A percentile compares a stretch with the other conserved stretches of the same genome.
phyloP scores from a whole-genome alignment of 2,113 vertebrate genomes.

The Fulica atra region DNA sequence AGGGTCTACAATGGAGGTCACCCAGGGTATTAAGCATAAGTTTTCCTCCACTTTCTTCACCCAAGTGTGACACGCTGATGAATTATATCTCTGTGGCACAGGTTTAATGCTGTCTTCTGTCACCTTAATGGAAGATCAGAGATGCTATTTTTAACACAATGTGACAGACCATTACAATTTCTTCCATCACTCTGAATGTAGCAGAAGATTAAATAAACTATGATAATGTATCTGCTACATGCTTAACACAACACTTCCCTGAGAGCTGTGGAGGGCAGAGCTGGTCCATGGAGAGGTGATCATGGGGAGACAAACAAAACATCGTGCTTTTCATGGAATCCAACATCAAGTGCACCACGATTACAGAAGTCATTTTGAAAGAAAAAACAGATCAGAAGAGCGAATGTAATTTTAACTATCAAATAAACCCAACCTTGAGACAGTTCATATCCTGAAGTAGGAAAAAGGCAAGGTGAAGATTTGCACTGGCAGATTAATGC shows the following conservation, averaged over 20 bases:
- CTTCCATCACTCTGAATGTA: not conserved
- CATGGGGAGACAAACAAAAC: not conserved
- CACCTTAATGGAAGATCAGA: not conserved
- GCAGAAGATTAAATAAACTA: not conserved
- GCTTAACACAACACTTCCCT: not conserved
- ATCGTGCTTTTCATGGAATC: not conserved
- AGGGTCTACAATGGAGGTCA: not conserved
- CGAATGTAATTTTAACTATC: not conserved
- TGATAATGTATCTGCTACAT: not conserved
- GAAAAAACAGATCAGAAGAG: not conserved
- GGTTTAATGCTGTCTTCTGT: not conserved
- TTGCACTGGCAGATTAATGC: not conserved
- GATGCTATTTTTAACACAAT: not conserved
- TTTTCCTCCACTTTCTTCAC: not conserved
- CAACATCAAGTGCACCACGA: not conserved
- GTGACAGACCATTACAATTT: not conserved
- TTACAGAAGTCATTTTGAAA: not conserved
- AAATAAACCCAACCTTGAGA: not conserved
- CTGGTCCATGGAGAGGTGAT: not conserved
- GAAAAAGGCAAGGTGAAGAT: not conserved
- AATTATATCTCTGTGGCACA: not conserved
- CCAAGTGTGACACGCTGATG: not conserved
- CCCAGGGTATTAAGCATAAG: not conserved
- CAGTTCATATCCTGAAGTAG: not conserved
- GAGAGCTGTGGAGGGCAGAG: not conserved